Evolutionary conservation across 2,797 vertebrate genomes (phyloP).

Genomic region (Atherinosoma microstoma): DNA sequence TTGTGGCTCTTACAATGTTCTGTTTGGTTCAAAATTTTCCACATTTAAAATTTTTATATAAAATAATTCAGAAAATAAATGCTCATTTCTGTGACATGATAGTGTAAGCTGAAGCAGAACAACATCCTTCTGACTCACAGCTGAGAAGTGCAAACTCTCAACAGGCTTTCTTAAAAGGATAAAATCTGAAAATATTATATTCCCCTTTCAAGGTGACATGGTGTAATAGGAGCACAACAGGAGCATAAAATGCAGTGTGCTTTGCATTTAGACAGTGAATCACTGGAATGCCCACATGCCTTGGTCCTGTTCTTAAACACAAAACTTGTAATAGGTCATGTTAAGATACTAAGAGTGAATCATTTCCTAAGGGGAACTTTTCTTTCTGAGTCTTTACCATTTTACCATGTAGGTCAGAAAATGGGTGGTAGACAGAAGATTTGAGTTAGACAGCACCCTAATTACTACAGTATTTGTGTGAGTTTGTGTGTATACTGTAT

Average conservation of each 20-base stretch:
- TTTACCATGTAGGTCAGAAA: slow-evolving; percentile 54
- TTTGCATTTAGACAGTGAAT: slow-evolving; percentile 64
- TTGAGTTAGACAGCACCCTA: slow-evolving; percentile 35
- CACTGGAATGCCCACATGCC: slow-evolving; percentile 67
- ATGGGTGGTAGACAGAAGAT: slow-evolving; percentile 20
- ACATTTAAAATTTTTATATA: background rate
- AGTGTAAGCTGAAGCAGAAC: slow-evolving; percentile 3
- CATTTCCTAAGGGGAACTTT: slow-evolving; percentile 62
- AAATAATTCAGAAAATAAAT: slow-evolving; percentile 2
- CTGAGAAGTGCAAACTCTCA: slow-evolving; percentile 9
- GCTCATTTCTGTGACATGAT: background rate
- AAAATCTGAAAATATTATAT: slow-evolving; percentile 36
- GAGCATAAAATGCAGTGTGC: slow-evolving; percentile 10
- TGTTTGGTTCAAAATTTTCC: background rate
- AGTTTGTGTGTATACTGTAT: slow-evolving; percentile 25
- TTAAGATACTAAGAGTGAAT: slow-evolving; percentile 62
- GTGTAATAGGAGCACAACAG: slow-evolving; percentile 27
- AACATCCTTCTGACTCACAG: background rate
- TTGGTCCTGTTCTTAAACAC: slow-evolving; percentile 47
- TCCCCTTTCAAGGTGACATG: slow-evolving; percentile 51
- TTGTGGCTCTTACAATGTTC: background rate
- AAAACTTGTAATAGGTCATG: slow-evolving; percentile 60
- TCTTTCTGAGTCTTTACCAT: slow-evolving; percentile 41
- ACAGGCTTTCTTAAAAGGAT: slow-evolving; percentile 13
- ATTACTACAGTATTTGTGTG: slow-evolving; percentile 20